Percentiles rank a stretch among this genome's conserved stretches.
Conservation (phyloP, 2,888 invertebrate genomes). For the Drosophila seclusa region DNA sequence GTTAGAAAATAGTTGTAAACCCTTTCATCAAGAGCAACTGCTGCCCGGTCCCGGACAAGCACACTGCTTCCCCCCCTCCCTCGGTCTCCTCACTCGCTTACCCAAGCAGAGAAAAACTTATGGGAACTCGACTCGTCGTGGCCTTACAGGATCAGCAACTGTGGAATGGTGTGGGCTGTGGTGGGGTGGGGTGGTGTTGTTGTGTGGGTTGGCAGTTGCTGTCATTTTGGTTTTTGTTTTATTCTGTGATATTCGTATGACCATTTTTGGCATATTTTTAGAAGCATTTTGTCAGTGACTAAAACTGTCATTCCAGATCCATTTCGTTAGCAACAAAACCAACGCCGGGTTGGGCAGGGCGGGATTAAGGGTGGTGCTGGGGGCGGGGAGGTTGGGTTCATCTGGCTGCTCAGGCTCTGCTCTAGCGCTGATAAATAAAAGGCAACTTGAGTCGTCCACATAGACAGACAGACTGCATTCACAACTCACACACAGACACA, state of each 20-base stretch:
- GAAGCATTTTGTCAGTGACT: conserved; percentile 72
- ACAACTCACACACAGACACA: conserved; percentile 23
- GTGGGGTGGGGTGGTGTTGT: conserved; percentile 4
- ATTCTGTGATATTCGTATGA: conserved; percentile 64
- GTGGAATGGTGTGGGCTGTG: background rate
- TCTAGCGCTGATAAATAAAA: conserved; percentile 74
- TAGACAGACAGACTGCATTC: conserved; percentile 36
- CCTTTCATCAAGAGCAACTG: conserved; percentile 73
- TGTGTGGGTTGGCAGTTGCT: conserved; percentile 39
- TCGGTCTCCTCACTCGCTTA: conserved; percentile 7
- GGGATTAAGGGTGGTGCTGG: background rate
- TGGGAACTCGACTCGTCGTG: conserved; percentile 77
- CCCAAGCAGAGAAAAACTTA: conserved; percentile 74
- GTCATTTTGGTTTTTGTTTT: conserved; percentile 62
- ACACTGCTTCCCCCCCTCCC: background rate
- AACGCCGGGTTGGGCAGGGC: background rate
- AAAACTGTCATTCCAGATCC: conserved; percentile 59
- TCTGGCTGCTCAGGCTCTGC: conserved; percentile 51
- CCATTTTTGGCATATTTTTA: conserved; percentile 77
- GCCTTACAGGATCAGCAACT: conserved; percentile 47
- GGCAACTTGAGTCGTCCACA: conserved; percentile 42
- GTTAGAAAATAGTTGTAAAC: conserved; percentile 80
- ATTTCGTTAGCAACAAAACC: conserved; percentile 60
- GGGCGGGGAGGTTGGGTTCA: background rate
- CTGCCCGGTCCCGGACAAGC: conserved; percentile 29